phyloP scores from a whole-genome alignment of 2,113 vertebrate genomes.

The Amphilophus citrinellus region DNA sequence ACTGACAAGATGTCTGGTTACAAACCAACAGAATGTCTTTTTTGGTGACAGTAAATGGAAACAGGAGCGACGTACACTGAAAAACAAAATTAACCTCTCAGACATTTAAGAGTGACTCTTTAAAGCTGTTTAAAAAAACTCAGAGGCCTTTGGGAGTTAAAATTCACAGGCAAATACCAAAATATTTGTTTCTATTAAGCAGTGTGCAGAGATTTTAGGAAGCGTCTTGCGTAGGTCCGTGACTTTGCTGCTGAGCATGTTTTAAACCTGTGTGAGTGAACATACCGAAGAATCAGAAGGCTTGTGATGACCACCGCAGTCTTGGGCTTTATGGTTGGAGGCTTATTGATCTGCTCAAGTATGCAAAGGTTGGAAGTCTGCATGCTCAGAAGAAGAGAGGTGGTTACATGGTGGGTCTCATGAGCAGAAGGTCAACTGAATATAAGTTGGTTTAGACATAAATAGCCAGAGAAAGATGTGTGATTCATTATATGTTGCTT shows the following conservation, averaged over 20 bases:
- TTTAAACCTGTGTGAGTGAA: neutral
- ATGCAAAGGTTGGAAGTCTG: neutral
- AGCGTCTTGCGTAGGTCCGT: neutral
- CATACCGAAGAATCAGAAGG: neutral
- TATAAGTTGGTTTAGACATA: neutral
- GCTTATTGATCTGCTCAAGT: neutral
- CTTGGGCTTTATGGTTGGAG: neutral
- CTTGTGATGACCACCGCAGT: neutral
- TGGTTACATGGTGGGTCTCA: neutral
- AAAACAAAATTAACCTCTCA: neutral
- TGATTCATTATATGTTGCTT: neutral
- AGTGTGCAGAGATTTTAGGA: neutral
- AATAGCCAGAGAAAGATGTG: neutral
- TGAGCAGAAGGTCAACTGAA: neutral
- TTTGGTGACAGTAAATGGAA: constrained; percentile 18
- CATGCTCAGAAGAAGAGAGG: neutral
- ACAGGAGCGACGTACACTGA: neutral
- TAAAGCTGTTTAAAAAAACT: neutral
- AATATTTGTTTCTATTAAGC: neutral
- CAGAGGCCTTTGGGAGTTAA: neutral
- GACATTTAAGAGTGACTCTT: neutral
- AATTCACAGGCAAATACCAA: neutral
- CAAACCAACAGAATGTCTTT: constrained; percentile 11
- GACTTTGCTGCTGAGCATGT: neutral
- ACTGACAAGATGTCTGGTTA: constrained; percentile 29